Conservation (phyloP, 2,797 vertebrate genomes). For the Masticophis lateralis region DNA sequence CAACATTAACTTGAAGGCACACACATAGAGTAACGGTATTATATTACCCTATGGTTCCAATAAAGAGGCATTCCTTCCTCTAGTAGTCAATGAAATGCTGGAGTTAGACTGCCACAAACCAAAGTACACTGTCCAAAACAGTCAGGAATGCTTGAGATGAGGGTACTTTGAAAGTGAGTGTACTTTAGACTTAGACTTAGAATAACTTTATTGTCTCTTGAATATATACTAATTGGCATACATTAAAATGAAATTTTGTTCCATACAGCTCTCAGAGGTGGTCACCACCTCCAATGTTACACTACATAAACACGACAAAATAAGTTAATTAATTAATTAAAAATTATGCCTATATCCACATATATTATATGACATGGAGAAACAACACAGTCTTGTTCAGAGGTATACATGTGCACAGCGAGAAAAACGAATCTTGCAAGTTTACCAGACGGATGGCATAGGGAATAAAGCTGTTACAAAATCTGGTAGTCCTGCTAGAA, state of each 20-base stretch:
- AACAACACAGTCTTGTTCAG: neutral
- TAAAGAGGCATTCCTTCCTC: neutral
- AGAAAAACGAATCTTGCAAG: neutral
- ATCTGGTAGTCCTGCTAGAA: neutral
- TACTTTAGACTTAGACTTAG: neutral
- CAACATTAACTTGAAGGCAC: neutral
- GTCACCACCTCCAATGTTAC: neutral
- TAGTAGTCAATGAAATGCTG: neutral
- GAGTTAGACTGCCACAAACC: neutral
- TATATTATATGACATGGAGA: neutral
- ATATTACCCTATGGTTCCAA: neutral
- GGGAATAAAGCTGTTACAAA: neutral
- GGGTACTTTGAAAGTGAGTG: neutral
- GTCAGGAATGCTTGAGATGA: neutral
- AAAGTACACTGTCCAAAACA: neutral
- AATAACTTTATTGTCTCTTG: too few relatives aligned
- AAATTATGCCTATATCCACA: neutral
- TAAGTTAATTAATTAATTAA: neutral
- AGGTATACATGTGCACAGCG: too few relatives aligned
- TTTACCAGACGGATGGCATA: neutral
- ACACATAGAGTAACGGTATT: neutral
- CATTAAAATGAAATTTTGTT: neutral
- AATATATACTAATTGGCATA: neutral
- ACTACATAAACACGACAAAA: neutral
- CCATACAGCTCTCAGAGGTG: neutral